Conservation (phyloP, 2,113 vertebrate species). For the Eclectus roratus region DNA sequence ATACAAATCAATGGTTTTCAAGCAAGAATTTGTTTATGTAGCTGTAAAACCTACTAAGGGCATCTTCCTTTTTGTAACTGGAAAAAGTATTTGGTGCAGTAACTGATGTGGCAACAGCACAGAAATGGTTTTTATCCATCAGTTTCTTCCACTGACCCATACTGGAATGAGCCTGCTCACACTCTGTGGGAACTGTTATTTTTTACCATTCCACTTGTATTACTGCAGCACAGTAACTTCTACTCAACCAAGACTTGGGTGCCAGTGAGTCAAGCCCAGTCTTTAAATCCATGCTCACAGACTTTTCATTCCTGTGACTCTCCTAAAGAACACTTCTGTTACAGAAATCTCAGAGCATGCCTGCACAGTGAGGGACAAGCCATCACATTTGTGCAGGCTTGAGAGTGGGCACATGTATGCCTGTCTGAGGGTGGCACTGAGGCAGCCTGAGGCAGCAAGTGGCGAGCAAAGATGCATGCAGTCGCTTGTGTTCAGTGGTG, state of each 20-base stretch:
- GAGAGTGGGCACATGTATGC: rapidly evolving
- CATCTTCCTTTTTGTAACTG: not conserved
- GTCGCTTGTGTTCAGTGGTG: not conserved
- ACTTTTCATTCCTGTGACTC: not conserved
- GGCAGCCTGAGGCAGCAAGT: not conserved
- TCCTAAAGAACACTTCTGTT: not conserved
- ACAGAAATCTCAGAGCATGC: not conserved
- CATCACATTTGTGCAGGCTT: not conserved
- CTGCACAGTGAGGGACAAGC: not conserved
- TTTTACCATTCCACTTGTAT: not conserved
- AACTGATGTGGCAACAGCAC: not conserved
- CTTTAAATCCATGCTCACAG: not conserved
- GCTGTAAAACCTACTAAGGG: not conserved
- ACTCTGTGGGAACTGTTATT: not conserved
- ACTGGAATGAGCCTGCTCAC: not conserved
- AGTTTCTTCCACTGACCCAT: not conserved
- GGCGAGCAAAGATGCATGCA: rapidly evolving
- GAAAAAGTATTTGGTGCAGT: not conserved
- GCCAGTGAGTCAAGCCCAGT: not conserved
- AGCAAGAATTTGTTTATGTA: not conserved
- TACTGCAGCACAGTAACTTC: not conserved
- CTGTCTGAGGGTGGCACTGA: rapidly evolving
- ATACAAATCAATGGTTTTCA: not conserved
- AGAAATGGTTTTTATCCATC: not conserved
- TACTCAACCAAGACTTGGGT: not conserved